A percentile compares a stretch with the other conserved stretches of the same genome.
Evolutionary conservation across 2,888 invertebrate genomes (phyloP).

Genomic region (Ferdinandea cuprea): DNA sequence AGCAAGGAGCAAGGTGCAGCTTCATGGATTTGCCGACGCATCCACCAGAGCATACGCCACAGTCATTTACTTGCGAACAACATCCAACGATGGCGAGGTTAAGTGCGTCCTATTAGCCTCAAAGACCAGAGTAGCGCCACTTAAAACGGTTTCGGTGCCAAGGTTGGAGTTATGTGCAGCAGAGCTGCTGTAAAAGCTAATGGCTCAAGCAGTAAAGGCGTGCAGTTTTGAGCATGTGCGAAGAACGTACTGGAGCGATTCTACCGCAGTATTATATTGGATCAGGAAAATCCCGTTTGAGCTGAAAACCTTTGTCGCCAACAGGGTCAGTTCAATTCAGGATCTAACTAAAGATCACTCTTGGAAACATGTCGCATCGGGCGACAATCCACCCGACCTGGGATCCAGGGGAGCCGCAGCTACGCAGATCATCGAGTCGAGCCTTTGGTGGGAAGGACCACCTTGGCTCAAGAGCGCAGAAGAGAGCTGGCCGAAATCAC

Average conservation of each 20-base stretch:
- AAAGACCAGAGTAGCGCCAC: slow-evolving; percentile 52
- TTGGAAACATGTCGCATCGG: slow-evolving; percentile 26
- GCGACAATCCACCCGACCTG: slow-evolving; percentile 50
- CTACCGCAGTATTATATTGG: slow-evolving; percentile 47
- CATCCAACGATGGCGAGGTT: slow-evolving; percentile 4
- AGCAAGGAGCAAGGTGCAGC: slow-evolving; percentile 69
- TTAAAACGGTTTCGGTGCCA: slow-evolving; percentile 47
- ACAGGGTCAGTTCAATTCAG: slow-evolving; percentile 26
- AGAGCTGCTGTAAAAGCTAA: slow-evolving; percentile 17
- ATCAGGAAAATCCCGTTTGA: slow-evolving; percentile 19
- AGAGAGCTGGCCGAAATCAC: slow-evolving; percentile 20
- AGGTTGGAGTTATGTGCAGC: slow-evolving; percentile 33
- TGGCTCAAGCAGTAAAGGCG: not conserved
- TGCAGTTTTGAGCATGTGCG: not conserved
- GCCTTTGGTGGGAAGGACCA: slow-evolving; percentile 28
- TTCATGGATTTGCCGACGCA: slow-evolving; percentile 76
- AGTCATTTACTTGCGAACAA: slow-evolving; percentile 66
- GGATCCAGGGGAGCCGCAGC: slow-evolving; percentile 24
- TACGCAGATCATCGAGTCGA: not conserved
- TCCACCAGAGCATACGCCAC: slow-evolving; percentile 75
- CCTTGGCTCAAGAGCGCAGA: not conserved
- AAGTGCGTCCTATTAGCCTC: not conserved
- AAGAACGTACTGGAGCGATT: slow-evolving; percentile 51
- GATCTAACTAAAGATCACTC: slow-evolving; percentile 1
- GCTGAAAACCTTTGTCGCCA: slow-evolving; percentile 46